Conservation (phyloP, 2,797 vertebrate species). For the Clamator glandarius region DNA sequence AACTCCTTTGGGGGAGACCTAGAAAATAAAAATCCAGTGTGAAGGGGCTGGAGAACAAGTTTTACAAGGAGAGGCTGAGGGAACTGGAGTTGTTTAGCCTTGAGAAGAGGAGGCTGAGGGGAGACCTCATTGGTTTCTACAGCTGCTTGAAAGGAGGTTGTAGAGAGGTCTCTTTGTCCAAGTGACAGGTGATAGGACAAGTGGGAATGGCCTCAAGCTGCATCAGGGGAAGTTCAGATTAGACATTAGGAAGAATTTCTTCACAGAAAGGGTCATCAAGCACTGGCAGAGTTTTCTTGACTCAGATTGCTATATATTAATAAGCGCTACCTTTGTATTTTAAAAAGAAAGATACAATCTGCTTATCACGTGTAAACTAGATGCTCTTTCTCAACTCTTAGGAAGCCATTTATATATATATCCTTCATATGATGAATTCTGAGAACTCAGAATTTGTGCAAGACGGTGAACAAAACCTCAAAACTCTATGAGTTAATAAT, state of each 20-base stretch:
- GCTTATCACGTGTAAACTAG: not conserved
- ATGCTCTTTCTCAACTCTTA: not conserved
- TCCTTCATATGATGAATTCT: not conserved
- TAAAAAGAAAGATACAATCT: not conserved
- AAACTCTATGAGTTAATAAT: not conserved
- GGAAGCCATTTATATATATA: not conserved
- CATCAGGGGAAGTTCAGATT: too few species aligned
- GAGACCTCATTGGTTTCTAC: too few species aligned
- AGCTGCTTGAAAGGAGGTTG: too few species aligned
- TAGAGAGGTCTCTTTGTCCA: too few species aligned
- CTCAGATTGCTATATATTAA: not conserved
- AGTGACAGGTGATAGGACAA: too few species aligned
- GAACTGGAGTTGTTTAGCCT: too few species aligned
- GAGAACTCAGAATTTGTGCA: not conserved
- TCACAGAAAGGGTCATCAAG: too few species aligned
- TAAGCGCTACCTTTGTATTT: not conserved
- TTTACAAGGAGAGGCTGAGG: too few species aligned
- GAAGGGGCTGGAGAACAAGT: too few species aligned
- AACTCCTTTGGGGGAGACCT: not conserved
- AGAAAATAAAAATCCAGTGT: not conserved
- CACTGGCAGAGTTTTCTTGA: not conserved
- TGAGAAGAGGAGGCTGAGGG: too few species aligned
- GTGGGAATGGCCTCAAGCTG: too few species aligned
- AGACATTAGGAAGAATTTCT: too few species aligned
- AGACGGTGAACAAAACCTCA: not conserved